Percentiles rank a stretch among this genome's conserved stretches.
Conservation (phyloP, 2,113 vertebrate genomes). For the Ia io region DNA sequence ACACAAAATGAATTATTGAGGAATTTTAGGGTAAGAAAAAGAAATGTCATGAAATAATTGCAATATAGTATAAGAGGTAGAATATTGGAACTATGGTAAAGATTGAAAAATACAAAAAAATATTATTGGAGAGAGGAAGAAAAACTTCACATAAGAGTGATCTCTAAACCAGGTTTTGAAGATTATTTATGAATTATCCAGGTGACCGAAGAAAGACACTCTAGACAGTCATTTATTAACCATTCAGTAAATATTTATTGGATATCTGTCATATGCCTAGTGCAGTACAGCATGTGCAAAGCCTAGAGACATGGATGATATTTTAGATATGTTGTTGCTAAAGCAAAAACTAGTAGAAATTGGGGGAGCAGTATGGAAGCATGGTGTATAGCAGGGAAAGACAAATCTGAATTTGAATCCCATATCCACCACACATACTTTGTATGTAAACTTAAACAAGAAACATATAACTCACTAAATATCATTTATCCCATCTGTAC, state of each 20-base stretch:
- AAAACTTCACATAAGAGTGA: neutral
- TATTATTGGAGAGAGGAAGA: neutral
- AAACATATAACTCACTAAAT: neutral
- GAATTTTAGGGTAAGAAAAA: conserved; percentile 3
- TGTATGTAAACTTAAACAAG: neutral
- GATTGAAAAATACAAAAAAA: neutral
- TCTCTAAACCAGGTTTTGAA: neutral
- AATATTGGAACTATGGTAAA: neutral
- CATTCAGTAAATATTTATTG: neutral
- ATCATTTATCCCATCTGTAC: neutral
- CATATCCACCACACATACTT: neutral
- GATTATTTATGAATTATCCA: neutral
- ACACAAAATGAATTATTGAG: neutral
- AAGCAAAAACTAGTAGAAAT: neutral
- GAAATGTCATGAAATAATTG: neutral
- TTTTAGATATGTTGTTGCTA: neutral
- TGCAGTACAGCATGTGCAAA: neutral
- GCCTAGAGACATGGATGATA: neutral
- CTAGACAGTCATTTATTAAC: neutral
- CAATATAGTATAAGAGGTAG: neutral
- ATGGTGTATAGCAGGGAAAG: neutral
- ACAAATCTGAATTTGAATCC: neutral
- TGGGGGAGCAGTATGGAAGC: neutral
- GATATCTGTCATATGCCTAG: neutral
- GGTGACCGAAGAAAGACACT: neutral